Base-by-base conservation (phyloP, 1,140 invertebrate genomes). In the Drosophila elegans region DNA sequence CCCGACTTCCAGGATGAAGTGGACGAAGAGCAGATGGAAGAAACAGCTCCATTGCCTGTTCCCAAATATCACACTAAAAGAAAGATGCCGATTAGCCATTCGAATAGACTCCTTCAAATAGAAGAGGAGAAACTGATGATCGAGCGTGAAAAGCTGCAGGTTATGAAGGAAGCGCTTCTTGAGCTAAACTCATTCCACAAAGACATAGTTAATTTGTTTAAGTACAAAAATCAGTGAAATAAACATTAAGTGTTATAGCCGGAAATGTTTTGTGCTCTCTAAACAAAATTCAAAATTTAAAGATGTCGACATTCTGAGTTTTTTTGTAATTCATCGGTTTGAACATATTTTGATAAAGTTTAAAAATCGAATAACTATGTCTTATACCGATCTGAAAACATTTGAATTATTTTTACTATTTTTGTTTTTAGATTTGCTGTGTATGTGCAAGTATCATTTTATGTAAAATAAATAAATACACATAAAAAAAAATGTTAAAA, bases 131-230 rank as follows among this genome's bases (percentile, higher is more conserved):
- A 83, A 13, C 45, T 83, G 9, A 10, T 25, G 3, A 57, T 83
- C 10, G 80, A 83, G 27, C 57, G 54, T 21, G 69, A 85, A 29
- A 88, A 85, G 44, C 64, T 85, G 1, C 44, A 67, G 34, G 79
- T 85, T 9, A 85, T 85, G 69, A 78, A 72, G 32, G 74, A 86
- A 21, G 74, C 85, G 2, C 51, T 85, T 2, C 10, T 52, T 1
- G 69, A 85, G 11, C 36, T 85, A 0, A 34, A 59, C 10, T 46
- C 54, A 21, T 78, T 85, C 9, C 73, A 74, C 32, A 88, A 66
- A 75, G 63, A 85, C 10, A 21, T 85, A 6, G n/a, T 68, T 4
- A 54, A 73, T 29, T 25, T 75, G 2, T 44, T 88, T 7, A 67
- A 36, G 1, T 21, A 13, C 27, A 75, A 59, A 21, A 57, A 36